Conservation (phyloP, 2,797 vertebrate species). For the Peromyscus eremicus region DNA sequence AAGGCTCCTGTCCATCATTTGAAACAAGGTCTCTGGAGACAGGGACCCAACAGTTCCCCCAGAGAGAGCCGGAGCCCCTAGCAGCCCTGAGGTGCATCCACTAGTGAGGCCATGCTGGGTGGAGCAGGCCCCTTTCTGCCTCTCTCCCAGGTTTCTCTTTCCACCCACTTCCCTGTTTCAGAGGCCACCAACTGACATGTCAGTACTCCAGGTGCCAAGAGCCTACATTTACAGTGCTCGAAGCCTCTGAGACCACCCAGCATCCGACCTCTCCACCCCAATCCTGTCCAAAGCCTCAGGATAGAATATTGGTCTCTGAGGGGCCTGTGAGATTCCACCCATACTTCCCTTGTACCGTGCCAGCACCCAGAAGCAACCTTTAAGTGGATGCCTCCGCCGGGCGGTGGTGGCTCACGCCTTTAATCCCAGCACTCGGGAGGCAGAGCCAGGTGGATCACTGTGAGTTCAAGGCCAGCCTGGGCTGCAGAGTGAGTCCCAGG, state of each 20-base stretch:
- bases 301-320: background rate
- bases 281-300: background rate
- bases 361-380: accelerated
- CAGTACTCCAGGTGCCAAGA: background rate
- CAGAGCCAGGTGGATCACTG: too few species aligned
- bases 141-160: too few species aligned
- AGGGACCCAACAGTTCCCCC: background rate
- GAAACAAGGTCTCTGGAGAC: background rate
- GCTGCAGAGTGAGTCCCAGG: too few species aligned
- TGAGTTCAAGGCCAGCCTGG: too few species aligned
- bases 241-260: background rate
- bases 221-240: accelerated
- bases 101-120: background rate
- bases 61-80: too few species aligned
- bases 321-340: accelerated
- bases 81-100: background rate
- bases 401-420: too few species aligned
- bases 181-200: too few species aligned
- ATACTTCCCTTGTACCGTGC: background rate
- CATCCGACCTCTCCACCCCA: accelerated
- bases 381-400: background rate
- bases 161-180: background rate
- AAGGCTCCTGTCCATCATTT: background rate
- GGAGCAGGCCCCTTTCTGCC: background rate
- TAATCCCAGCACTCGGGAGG: too few species aligned